These are phyloP conservation scores for Pogonocichla stellata DNA, from an alignment of 2,113 vertebrate genomes.

Conservation along the genomic window DNA sequence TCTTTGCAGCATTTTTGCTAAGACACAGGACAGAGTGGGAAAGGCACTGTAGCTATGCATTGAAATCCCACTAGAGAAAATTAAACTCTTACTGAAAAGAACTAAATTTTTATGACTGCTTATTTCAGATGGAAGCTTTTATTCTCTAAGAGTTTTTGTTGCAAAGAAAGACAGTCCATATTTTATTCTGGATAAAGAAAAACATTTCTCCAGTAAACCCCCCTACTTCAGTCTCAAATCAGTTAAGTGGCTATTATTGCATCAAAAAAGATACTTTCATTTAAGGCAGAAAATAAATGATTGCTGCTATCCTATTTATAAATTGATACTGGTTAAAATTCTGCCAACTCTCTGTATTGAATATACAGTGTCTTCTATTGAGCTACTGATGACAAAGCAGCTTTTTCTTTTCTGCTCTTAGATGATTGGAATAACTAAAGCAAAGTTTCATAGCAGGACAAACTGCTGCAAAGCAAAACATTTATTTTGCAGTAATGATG, in stretches of 20 bases:
- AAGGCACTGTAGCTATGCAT: neutral
- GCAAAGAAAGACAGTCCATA: neutral
- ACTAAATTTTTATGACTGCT: conserved; percentile 23
- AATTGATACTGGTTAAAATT: conserved; percentile 45
- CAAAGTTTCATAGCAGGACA: conserved; percentile 49
- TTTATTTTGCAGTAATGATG: conserved; percentile 38
- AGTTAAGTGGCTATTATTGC: conserved; percentile 30
- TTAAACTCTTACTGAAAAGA: conserved; percentile 29
- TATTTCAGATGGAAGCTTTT: conserved; percentile 49
- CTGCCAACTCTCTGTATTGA: conserved; percentile 5
- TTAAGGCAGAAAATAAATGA: conserved; percentile 62
- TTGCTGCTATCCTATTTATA: conserved; percentile 44
- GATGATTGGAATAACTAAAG: conserved; percentile 48
- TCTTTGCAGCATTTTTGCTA: neutral
- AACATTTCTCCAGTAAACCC: neutral
- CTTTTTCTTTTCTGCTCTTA: conserved; percentile 38
- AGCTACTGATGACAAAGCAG: conserved; percentile 57
- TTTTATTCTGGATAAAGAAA: conserved; percentile 49
- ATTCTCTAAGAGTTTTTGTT: conserved; percentile 41
- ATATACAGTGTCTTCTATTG: conserved; percentile 34
- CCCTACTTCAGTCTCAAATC: conserved; percentile 28
- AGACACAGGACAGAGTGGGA: neutral
- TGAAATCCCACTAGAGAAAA: conserved; percentile 37
- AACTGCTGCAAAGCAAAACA: conserved; percentile 54
- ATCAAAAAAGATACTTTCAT: conserved; percentile 27